phyloP scores from a whole-genome alignment of 1,140 invertebrate species.

The Tachypleus tridentatus region DNA sequence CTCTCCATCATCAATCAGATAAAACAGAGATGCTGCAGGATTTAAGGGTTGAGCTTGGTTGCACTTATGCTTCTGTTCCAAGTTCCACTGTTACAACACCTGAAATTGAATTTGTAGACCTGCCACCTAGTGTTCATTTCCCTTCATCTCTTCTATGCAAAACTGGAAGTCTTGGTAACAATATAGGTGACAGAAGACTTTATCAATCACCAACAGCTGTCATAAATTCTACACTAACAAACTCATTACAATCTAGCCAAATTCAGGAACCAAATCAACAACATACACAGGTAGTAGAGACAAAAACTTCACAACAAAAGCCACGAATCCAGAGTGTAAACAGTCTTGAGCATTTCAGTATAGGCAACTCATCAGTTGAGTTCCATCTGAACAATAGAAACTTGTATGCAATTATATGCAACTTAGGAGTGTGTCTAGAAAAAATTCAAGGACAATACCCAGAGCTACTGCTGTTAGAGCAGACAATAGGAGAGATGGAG shows the following conservation, averaged over 20 bases:
- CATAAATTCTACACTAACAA: conserved; percentile 5
- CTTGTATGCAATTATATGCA: conserved; percentile 10
- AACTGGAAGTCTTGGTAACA: too few relatives aligned
- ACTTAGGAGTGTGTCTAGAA: conserved; percentile 32
- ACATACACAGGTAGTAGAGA: conserved; percentile 4
- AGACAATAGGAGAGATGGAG: conserved; percentile 32
- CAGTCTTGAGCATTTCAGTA: conserved; percentile 10
- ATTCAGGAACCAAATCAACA: conserved; percentile 10
- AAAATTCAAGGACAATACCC: conserved; percentile 40
- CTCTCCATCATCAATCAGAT: too few relatives aligned
- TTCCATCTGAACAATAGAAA: background rate
- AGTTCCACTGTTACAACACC: conserved; percentile 10
- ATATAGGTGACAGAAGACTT: too few relatives aligned
- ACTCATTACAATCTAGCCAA: conserved; percentile 6
- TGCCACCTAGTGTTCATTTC: conserved; percentile 6
- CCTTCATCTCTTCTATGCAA: background rate
- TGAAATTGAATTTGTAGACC: conserved; percentile 7
- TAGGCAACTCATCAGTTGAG: conserved; percentile 1
- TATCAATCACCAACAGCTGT: conserved; percentile 8
- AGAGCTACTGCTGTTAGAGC: conserved; percentile 36
- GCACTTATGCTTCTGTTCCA: conserved; percentile 2
- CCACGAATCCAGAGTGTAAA: background rate
- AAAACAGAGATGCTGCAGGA: too few relatives aligned
- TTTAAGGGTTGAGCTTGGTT: conserved; percentile 6
- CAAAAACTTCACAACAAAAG: conserved; percentile 15